Base-by-base conservation (phyloP, 2,888 invertebrate species). In the Chelonus formosanus region DNA sequence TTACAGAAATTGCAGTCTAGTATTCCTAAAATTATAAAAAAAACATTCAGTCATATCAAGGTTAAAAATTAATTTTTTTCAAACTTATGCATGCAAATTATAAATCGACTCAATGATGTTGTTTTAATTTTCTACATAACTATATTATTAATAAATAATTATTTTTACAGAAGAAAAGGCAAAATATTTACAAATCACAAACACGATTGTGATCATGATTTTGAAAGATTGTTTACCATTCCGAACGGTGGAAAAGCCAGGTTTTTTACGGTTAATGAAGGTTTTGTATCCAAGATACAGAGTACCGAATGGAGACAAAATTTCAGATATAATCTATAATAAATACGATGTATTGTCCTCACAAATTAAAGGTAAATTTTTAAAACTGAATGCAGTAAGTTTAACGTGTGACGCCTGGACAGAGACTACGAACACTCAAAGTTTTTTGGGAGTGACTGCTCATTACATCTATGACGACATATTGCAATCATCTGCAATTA, bases 391-490 rank as follows among this genome's bases (percentile, higher is more conserved):
- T 65, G 47, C 20, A 45, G 40, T 65, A 35, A 50, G 57, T 32
- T 52, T 58, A 8, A 65, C 65, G 6, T 56, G 57, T 7, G 65
- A 65, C 43, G 35, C 52, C 43, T 65, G 65, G 65, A 65, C 65
- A 7, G 58, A 58, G 3, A 56, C 65, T 36, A 55, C 47, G 7
- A 67, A 67, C 56, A 67, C 66, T 4, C 31, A 55, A 36, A 56
- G 62, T n/a, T 67, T 61, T 52, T 32, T 62, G 3, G 32, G 53
- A 54, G 52, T 67, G 47, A 67, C 61, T n/a, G 52, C 56, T 50
- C 66, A 62, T 52, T 60, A 53, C 45, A 54, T 62, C 40, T 32
- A 62, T 52, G 55, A 62, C 5, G 50, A 55, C 8, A 20, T n/a
- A 54, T 57, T 67, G n/a, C 34, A 53, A 43, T 47, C 56, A 5